These are phyloP conservation scores for Morinoia aosen DNA, from an alignment of 2,888 invertebrate species.

Conservation along the genomic window DNA sequence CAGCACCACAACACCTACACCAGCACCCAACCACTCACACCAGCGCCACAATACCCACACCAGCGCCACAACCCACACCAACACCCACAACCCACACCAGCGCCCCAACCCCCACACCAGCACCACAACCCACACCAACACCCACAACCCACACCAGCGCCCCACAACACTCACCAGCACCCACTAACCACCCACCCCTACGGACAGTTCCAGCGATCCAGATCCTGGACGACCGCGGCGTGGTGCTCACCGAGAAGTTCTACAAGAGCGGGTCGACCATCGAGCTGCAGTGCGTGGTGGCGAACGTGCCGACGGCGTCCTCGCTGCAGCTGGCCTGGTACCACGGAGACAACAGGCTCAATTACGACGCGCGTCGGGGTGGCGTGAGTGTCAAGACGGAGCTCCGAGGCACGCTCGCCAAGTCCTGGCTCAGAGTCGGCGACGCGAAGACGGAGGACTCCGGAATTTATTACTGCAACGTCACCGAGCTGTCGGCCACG, in stretches of 20 bases:
- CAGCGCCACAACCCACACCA: no score
- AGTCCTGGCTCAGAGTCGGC: conserved; percentile 59
- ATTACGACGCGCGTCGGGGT: conserved; percentile 60
- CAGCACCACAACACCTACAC: no score
- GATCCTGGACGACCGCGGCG: conserved; percentile 63
- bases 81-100: no score
- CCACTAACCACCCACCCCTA: background rate
- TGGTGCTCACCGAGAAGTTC: conserved; percentile 59
- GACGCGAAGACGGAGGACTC: conserved; percentile 58
- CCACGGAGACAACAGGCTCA: conserved; percentile 58
- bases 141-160: no score
- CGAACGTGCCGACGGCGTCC: conserved; percentile 60
- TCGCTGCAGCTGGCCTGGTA: conserved; percentile 62
- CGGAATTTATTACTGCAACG: conserved; percentile 61
- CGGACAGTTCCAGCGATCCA: conserved; percentile 57
- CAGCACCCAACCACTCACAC: no score
- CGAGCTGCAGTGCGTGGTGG: conserved; percentile 60
- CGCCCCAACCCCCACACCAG: no score
- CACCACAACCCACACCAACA: no score
- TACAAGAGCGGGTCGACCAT: conserved; percentile 64
- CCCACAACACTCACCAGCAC: background rate
- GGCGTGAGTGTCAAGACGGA: conserved; percentile 60
- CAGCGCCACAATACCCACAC: no score
- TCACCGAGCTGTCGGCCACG: conserved; percentile 58
- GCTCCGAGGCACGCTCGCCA: conserved; percentile 59